Conservation (phyloP, 2,888 invertebrate species). For the Pheosia gnoma region DNA sequence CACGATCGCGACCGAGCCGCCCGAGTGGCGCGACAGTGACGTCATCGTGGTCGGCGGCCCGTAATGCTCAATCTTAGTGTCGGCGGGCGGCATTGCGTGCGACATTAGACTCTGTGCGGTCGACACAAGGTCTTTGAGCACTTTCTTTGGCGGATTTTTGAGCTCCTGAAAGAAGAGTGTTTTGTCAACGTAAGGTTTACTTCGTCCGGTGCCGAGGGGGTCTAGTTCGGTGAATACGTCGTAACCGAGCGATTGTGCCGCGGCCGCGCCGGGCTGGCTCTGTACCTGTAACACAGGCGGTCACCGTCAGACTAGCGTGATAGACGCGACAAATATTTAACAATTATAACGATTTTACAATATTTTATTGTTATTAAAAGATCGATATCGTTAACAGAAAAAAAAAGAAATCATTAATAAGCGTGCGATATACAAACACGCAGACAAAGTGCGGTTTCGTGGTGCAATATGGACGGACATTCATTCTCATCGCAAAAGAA, state of each 20-base stretch:
- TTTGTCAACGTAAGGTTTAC: conserved; percentile 96
- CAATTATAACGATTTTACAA: not conserved
- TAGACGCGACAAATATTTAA: conserved; percentile 35
- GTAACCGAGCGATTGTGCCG: conserved; percentile 78
- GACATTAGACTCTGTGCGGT: conserved; percentile 66
- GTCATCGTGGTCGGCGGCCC: conserved; percentile 77
- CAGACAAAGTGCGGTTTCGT: not conserved
- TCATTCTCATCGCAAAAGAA: conserved; percentile 1
- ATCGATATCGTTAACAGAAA: not conserved
- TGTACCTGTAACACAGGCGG: conserved; percentile 74
- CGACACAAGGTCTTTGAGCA: conserved; percentile 92
- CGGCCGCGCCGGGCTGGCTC: conserved; percentile 66
- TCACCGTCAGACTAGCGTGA: conserved; percentile 61
- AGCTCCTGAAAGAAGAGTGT: conserved; percentile 98
- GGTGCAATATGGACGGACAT: conserved; percentile 2
- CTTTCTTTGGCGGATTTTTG: conserved; percentile 97
- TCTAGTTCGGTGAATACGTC: conserved; percentile 97
- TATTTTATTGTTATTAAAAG: not conserved
- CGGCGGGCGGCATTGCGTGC: conserved; percentile 63
- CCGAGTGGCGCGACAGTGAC: conserved; percentile 76
- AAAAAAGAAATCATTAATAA: not conserved
- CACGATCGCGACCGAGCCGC: conserved; percentile 76
- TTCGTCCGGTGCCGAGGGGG: conserved; percentile 95
- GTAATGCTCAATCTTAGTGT: conserved; percentile 61
- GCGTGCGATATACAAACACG: conserved; percentile 5